Conservation (phyloP, 2,113 vertebrate genomes). For the Tragelaphus buxtoni region DNA sequence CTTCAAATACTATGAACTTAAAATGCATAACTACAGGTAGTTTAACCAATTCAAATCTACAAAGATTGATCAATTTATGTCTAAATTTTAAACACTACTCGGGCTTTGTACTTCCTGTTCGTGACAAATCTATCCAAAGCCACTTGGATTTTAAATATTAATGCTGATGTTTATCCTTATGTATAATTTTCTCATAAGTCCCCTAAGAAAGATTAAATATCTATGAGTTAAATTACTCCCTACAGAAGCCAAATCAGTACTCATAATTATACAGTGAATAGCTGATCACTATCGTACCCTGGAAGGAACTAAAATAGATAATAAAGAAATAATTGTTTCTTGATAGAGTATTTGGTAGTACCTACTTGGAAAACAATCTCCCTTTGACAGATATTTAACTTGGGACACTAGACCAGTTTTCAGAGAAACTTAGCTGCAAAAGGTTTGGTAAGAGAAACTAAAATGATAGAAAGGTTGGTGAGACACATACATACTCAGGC, state of each 20-base stretch:
- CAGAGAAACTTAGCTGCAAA: neutral
- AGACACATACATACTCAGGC: neutral
- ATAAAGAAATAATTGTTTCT: too few species aligned
- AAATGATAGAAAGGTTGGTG: neutral
- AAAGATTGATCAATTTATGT: neutral
- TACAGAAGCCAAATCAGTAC: neutral
- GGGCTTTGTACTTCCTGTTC: neutral
- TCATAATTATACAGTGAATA: neutral
- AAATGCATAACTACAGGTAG: neutral
- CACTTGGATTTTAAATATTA: constrained; percentile 33
- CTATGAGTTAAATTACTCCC: neutral
- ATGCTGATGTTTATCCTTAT: constrained; percentile 14
- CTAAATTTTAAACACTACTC: neutral
- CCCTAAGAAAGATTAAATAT: neutral
- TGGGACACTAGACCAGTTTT: neutral
- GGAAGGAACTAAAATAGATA: neutral
- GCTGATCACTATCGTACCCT: neutral
- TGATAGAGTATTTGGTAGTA: too few species aligned
- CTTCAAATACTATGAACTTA: neutral
- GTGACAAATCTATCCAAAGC: neutral
- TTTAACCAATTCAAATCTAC: neutral
- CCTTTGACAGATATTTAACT: too few species aligned
- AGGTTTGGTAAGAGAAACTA: neutral
- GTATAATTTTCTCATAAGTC: constrained; percentile 47
- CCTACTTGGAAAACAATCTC: too few species aligned